Percentiles rank a stretch among this genome's conserved stretches.
Evolutionary conservation across 2,113 vertebrate species (phyloP).

Genomic region (Raja brachyura): DNA sequence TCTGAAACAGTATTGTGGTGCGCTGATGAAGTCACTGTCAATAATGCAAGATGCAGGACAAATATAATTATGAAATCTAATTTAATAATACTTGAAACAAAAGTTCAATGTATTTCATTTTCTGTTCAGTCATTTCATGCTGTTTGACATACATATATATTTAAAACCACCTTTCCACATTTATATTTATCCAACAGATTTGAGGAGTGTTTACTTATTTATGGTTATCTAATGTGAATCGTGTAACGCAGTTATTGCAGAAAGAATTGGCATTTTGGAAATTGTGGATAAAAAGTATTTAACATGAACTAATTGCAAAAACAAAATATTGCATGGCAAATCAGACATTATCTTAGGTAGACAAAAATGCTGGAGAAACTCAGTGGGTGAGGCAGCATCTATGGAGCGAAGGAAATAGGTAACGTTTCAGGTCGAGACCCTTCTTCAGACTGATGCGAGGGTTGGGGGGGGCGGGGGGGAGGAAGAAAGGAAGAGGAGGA

Average conservation of each 20-base stretch:
- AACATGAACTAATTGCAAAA: neutral
- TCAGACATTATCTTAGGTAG: no score
- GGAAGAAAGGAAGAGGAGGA: no score
- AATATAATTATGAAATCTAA: neutral
- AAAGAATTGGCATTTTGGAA: neutral
- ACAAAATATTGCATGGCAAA: neutral
- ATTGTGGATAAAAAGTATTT: neutral
- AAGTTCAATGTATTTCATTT: neutral
- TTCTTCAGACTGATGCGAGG: no score
- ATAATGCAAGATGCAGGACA: neutral
- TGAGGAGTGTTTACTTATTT: no score
- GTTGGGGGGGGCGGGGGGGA: no score
- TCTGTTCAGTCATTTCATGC: neutral
- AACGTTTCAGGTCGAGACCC: no score
- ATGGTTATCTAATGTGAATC: neutral
- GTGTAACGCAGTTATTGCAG: neutral
- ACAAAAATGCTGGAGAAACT: no score
- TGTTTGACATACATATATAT: neutral
- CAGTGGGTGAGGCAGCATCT: no score
- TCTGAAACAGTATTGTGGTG: neutral
- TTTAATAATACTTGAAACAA: neutral
- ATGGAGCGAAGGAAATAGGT: no score
- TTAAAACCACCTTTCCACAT: neutral
- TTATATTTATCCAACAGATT: no score
- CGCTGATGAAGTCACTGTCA: neutral